Percentiles rank a stretch among this genome's conserved stretches.
phyloP scores from a whole-genome alignment of 2,888 invertebrate genomes.

The Eupeodes luniger region DNA sequence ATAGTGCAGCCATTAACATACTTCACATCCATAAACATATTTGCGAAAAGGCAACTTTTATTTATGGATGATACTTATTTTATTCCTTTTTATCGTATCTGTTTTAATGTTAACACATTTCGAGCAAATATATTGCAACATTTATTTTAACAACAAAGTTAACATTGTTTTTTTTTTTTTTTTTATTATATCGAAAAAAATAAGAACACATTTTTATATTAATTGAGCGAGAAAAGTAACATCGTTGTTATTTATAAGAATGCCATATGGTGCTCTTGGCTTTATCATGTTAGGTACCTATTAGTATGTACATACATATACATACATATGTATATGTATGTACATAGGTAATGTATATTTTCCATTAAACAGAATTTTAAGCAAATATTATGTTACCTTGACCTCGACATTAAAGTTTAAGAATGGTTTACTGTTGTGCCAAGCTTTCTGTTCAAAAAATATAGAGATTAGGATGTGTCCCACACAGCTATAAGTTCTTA shows the following conservation, averaged over 20 bases:
- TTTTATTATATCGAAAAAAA: background rate
- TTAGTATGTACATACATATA: too few relatives aligned
- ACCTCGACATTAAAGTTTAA: too few relatives aligned
- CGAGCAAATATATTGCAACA: slow-evolving; percentile 26
- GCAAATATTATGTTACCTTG: too few relatives aligned
- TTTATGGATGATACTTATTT: slow-evolving; percentile 34
- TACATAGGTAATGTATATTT: too few relatives aligned
- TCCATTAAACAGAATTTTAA: too few relatives aligned
- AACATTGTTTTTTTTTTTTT: background rate
- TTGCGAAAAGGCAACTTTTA: slow-evolving; percentile 16
- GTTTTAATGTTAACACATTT: slow-evolving; percentile 44
- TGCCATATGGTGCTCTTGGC: background rate
- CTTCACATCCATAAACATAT: slow-evolving; percentile 22
- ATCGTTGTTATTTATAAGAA: background rate
- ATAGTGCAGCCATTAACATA: slow-evolving; percentile 38
- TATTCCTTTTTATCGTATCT: slow-evolving; percentile 38
- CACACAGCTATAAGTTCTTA: too few relatives aligned
- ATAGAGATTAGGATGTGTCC: too few relatives aligned
- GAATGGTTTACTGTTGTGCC: too few relatives aligned
- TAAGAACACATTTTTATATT: background rate
- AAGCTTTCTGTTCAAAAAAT: too few relatives aligned
- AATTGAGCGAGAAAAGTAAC: slow-evolving; percentile 20
- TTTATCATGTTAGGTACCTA: background rate
- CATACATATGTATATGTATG: too few relatives aligned
- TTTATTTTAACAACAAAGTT: slow-evolving; percentile 34